Evolutionary conservation across 2,797 vertebrate genomes (phyloP).

Genomic region (Semotilus atromaculatus): DNA sequence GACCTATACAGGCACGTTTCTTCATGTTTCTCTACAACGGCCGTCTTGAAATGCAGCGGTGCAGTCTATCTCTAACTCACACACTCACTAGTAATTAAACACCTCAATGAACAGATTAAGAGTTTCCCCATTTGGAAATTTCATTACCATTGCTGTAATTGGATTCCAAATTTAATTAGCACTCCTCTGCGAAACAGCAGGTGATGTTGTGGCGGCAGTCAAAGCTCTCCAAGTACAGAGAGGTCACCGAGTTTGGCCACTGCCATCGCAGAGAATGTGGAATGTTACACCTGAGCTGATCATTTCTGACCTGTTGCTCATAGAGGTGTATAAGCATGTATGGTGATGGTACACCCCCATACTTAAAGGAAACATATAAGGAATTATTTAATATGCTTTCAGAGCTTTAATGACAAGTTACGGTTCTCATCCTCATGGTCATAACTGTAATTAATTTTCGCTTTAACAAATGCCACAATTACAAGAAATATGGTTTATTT

Average conservation of each 20-base stretch:
- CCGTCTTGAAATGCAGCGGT: slow-evolving; percentile 63
- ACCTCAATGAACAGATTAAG: slow-evolving; percentile 85
- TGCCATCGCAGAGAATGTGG: not conserved
- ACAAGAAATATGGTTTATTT: not conserved
- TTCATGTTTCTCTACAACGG: slow-evolving; percentile 5
- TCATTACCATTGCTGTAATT: slow-evolving; percentile 84
- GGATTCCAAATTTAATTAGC: slow-evolving; percentile 84
- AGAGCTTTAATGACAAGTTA: not conserved
- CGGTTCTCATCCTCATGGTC: not conserved
- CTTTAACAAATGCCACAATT: not conserved
- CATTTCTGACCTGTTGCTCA: slow-evolving; percentile 31
- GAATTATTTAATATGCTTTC: not conserved
- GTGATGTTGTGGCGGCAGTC: slow-evolving; percentile 70
- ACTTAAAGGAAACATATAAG: not conserved
- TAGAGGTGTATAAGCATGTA: not conserved
- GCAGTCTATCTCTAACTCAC: slow-evolving; percentile 76
- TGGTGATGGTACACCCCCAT: not conserved
- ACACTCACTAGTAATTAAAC: slow-evolving; percentile 82
- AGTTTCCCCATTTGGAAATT: slow-evolving; percentile 85
- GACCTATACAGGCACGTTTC: slow-evolving; percentile 21
- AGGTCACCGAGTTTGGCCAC: slow-evolving; percentile 34
- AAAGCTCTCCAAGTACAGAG: slow-evolving; percentile 62
- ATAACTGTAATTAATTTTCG: not conserved
- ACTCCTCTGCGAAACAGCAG: slow-evolving; percentile 75
- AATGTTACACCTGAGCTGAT: not conserved